Evolutionary conservation across 2,888 invertebrate genomes (phyloP).

Genomic region (Pristionchus exspectatus): DNA sequence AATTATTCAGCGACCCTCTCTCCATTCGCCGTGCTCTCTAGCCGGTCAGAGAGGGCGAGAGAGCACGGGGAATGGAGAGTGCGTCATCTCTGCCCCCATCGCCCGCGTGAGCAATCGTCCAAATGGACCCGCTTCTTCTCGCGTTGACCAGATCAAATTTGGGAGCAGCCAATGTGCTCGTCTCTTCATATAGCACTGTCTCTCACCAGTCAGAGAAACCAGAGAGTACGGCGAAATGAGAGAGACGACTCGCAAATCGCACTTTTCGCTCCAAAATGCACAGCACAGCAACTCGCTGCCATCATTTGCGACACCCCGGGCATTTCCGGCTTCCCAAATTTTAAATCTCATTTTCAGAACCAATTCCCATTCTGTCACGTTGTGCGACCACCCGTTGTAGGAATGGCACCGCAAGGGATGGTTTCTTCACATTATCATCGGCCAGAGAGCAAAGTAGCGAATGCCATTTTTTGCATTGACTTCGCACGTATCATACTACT

Average conservation of each 20-base stretch:
- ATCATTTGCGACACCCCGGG: not conserved
- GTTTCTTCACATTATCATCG: no score
- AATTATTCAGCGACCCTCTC: not conserved
- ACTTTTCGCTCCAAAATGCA: not conserved
- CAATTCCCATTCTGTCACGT: no score
- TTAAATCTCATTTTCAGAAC: no score
- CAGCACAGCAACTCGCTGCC: not conserved
- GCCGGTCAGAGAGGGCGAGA: not conserved
- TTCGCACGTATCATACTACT: no score
- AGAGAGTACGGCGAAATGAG: no score
- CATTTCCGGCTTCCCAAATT: not conserved
- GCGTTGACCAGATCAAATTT: slow-evolving; percentile 22
- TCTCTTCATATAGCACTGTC: not conserved
- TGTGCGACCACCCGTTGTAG: no score
- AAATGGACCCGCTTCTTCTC: slow-evolving; percentile 1
- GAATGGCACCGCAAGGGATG: no score
- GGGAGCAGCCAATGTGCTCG: not conserved
- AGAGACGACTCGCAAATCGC: not conserved
- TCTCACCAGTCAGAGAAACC: not conserved
- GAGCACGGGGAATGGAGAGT: not conserved
- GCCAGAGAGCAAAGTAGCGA: no score
- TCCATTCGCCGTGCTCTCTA: not conserved
- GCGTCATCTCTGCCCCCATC: not conserved
- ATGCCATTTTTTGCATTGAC: no score
- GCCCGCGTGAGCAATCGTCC: not conserved